Conservation (phyloP, 2,113 vertebrate genomes). For the Semicossyphus pulcher region DNA sequence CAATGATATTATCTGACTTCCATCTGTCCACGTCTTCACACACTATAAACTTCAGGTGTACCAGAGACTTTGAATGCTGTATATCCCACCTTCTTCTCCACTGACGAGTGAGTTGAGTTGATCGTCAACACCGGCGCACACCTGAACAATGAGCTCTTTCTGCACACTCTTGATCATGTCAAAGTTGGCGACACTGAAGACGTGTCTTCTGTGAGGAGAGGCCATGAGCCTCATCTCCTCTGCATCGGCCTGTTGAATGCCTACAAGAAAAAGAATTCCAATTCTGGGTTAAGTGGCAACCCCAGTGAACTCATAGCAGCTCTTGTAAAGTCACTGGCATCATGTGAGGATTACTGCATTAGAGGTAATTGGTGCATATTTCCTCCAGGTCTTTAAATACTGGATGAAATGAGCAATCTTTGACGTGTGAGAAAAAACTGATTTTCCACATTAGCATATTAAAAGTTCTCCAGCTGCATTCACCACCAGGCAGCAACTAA, state of each 20-base stretch:
- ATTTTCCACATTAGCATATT: slow-evolving; percentile 46
- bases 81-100: slow-evolving; percentile 91
- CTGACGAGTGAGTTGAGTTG: slow-evolving; percentile 89
- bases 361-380: slow-evolving; percentile 11
- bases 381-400: slow-evolving; percentile 34
- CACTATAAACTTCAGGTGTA: neutral
- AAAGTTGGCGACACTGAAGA: slow-evolving; percentile 89
- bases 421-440: slow-evolving; percentile 37
- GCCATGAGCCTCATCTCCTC: slow-evolving; percentile 91
- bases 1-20: neutral
- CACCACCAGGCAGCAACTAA: neutral
- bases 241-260: slow-evolving; percentile 91
- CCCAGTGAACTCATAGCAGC: slow-evolving; percentile 25
- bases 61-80: neutral
- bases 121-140: slow-evolving; percentile 91
- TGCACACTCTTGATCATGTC: slow-evolving; percentile 89
- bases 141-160: slow-evolving; percentile 87
- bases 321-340: slow-evolving; percentile 42
- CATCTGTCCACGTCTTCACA: neutral
- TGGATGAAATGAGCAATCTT: slow-evolving; percentile 40
- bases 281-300: slow-evolving; percentile 25
- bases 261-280: slow-evolving; percentile 70
- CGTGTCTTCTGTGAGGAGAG: slow-evolving; percentile 89
- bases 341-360: slow-evolving; percentile 12
- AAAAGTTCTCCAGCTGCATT: slow-evolving; percentile 31